Conservation (phyloP, 2,113 vertebrate species). For the Physeter macrocephalus region DNA sequence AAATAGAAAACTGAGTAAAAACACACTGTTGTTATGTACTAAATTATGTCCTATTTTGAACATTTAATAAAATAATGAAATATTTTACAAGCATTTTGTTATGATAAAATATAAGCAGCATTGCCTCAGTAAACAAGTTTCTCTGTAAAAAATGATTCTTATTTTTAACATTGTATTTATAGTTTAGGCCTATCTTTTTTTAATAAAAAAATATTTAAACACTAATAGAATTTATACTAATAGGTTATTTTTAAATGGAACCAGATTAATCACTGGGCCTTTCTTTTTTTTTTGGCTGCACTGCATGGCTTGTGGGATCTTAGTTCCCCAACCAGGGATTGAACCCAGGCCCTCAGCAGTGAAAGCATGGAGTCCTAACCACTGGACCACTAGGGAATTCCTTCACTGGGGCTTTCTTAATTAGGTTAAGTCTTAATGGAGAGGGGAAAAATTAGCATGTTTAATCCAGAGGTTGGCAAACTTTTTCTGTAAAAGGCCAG, state of each 20-base stretch:
- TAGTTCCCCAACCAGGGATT: no score
- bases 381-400: no score
- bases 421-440: not conserved
- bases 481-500: not conserved
- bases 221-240: not conserved
- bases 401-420: not conserved
- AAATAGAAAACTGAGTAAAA: conserved; percentile 25
- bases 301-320: no score
- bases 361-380: no score
- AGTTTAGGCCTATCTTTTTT: not conserved
- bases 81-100: not conserved
- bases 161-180: not conserved
- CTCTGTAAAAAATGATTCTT: not conserved
- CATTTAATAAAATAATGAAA: conserved; percentile 16
- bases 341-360: no score
- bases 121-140: not conserved
- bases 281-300: no score
- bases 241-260: conserved; percentile 5
- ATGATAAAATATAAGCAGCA: conserved; percentile 27
- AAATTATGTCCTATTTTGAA: not conserved
- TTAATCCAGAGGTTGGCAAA: not conserved
- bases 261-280: not conserved
- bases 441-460: not conserved
- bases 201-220: not conserved
- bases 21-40: not conserved